Conservation (phyloP, 2,797 vertebrate species). For the Thamnophis elegans region DNA sequence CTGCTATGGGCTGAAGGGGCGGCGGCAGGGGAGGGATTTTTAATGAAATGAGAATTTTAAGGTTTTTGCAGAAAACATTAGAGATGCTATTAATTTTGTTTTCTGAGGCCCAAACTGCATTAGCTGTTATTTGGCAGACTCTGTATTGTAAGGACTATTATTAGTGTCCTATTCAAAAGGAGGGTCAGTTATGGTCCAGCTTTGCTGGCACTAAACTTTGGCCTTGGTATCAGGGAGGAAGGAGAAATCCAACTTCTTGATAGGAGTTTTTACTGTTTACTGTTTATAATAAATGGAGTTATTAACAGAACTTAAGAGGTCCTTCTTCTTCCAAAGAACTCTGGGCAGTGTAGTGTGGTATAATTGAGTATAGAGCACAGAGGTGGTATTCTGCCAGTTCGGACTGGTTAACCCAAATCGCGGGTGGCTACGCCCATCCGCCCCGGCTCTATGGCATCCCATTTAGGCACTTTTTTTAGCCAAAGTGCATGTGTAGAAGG, state of each 20-base stretch:
- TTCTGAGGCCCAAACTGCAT: constrained; percentile 66
- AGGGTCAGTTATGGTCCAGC: background rate
- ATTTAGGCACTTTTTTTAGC: too few species aligned
- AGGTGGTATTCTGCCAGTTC: too few species aligned
- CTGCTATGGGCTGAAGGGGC: constrained; percentile 74
- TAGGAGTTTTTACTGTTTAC: background rate
- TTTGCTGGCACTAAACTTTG: background rate
- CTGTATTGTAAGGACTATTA: constrained; percentile 49
- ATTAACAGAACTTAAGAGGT: background rate
- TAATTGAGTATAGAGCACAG: background rate
- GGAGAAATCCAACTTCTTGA: background rate
- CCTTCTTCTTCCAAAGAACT: background rate
- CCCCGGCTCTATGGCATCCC: too few species aligned
- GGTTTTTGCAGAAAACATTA: constrained; percentile 74
- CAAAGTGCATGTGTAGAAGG: too few species aligned
- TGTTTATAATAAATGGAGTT: background rate
- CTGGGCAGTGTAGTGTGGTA: background rate
- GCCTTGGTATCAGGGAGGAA: background rate
- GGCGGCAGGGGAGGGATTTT: constrained; percentile 63
- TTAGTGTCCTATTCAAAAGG: background rate
- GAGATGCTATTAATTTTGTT: constrained; percentile 61
- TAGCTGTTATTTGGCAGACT: constrained; percentile 58
- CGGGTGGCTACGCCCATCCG: too few species aligned
- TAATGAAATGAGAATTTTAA: constrained; percentile 81
- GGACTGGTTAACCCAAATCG: too few species aligned